Evolutionary conservation across 2,113 vertebrate genomes (phyloP).

Genomic region (Eulacestoma nigropectus): DNA sequence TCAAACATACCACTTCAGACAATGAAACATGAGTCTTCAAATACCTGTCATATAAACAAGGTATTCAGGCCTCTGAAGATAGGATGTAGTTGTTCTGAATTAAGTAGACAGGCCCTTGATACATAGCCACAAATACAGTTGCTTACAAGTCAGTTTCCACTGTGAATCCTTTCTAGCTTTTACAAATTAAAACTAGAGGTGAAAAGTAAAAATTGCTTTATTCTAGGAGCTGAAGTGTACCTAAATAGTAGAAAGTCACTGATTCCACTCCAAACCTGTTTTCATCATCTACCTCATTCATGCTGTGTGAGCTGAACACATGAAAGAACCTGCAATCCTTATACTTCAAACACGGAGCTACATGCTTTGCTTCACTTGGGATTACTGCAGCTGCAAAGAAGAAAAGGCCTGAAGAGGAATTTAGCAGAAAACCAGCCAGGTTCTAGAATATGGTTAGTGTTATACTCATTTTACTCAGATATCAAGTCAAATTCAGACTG

Average conservation of each 20-base stretch:
- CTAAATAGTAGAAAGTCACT: not conserved
- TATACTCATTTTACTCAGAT: not conserved
- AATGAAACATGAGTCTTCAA: not conserved
- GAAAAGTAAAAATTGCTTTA: not conserved
- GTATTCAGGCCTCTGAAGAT: not conserved
- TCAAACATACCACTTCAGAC: not conserved
- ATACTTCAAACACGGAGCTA: not conserved
- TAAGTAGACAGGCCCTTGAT: not conserved
- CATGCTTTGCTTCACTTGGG: not conserved
- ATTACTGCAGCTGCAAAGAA: not conserved
- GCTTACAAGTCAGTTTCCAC: not conserved
- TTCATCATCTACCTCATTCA: not conserved
- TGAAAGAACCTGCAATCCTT: not conserved
- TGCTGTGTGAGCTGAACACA: not conserved
- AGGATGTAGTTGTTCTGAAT: not conserved
- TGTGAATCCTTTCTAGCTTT: not conserved
- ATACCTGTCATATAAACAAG: not conserved
- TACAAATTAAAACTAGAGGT: not conserved
- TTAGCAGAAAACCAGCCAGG: not conserved
- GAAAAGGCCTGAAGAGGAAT: not conserved
- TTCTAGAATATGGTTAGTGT: not conserved
- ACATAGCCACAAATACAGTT: not conserved
- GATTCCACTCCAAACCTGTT: not conserved
- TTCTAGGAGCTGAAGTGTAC: not conserved
- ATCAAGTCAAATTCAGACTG: constrained; percentile 20